A percentile compares a stretch with the other conserved stretches of the same genome.
phyloP scores from a whole-genome alignment of 2,113 vertebrate species.

The Herpailurus yagouaroundi region DNA sequence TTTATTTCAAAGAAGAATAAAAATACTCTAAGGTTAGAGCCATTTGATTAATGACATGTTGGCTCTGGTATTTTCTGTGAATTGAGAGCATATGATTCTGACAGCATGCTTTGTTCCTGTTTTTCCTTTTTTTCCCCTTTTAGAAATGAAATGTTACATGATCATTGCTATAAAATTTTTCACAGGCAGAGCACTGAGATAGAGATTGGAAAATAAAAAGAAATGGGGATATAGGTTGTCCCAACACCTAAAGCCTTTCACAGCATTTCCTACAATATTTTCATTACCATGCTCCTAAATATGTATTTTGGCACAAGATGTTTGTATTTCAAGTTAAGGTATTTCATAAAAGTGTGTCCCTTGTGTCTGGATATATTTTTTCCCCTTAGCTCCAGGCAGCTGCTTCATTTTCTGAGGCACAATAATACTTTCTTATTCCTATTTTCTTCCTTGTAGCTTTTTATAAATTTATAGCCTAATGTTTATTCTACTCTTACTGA shows the following conservation, averaged over 20 bases:
- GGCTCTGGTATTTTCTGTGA: neutral
- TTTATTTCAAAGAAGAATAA: neutral
- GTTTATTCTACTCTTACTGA: slow-evolving; percentile 12
- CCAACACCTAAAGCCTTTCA: neutral
- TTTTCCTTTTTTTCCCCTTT: neutral
- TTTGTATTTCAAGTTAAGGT: neutral
- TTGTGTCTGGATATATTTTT: neutral
- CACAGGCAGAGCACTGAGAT: neutral
- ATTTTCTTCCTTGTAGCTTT: slow-evolving; percentile 27
- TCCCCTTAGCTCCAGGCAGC: neutral
- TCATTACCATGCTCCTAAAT: neutral
- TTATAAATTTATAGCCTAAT: neutral
- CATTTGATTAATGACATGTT: neutral
- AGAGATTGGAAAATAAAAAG: neutral
- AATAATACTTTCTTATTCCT: neutral
- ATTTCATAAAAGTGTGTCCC: neutral
- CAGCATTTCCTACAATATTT: neutral
- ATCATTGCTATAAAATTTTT: neutral
- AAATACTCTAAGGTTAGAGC: neutral
- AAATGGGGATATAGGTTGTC: neutral
- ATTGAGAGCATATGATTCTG: neutral
- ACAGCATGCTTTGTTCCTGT: neutral
- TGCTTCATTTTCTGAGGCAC: slow-evolving; percentile 12
- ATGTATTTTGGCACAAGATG: neutral
- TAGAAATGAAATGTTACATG: neutral